These are phyloP conservation scores for Carcina quercana DNA, from an alignment of 2,888 invertebrate species.

Conservation along the genomic window DNA sequence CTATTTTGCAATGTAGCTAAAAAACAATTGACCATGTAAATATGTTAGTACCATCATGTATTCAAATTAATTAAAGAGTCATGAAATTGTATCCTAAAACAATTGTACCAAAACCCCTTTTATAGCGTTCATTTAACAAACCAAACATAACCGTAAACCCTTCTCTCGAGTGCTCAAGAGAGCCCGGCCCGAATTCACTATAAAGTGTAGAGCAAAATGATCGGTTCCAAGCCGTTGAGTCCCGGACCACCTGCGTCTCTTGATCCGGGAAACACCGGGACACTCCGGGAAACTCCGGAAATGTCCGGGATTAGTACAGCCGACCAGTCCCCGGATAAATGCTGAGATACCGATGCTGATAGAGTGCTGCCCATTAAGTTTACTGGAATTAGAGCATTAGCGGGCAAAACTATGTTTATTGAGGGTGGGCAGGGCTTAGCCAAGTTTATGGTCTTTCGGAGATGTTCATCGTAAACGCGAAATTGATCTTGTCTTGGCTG, in stretches of 20 bases:
- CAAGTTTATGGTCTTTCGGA: too few relatives aligned
- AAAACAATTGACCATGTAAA: too few relatives aligned
- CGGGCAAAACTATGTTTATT: conserved; percentile 5
- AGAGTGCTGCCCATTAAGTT: conserved; percentile 48
- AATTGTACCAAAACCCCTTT: too few relatives aligned
- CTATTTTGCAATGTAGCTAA: too few relatives aligned
- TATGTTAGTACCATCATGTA: too few relatives aligned
- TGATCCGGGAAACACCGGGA: conserved; percentile 52
- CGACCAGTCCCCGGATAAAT: conserved; percentile 36
- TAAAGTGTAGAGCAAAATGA: conserved; percentile 39
- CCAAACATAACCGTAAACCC: conserved; percentile 5
- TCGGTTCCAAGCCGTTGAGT: conserved; percentile 35
- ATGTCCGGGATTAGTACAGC: conserved; percentile 23
- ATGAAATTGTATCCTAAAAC: too few relatives aligned
- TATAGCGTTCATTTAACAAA: too few relatives aligned
- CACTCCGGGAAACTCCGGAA: conserved; percentile 33
- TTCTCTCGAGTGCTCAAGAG: conserved; percentile 6
- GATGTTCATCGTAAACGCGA: too few relatives aligned
- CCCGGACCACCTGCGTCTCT: conserved; percentile 41
- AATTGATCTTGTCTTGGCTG: too few relatives aligned
- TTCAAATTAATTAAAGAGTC: too few relatives aligned
- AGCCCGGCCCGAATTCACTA: conserved; percentile 8
- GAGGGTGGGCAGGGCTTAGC: conserved; percentile 9
- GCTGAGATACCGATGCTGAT: conserved; percentile 49
- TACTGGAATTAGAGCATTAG: conserved; percentile 32